These are phyloP conservation scores for Xestia rhomboidea DNA, from an alignment of 2,888 invertebrate species.

Conservation along the genomic window DNA sequence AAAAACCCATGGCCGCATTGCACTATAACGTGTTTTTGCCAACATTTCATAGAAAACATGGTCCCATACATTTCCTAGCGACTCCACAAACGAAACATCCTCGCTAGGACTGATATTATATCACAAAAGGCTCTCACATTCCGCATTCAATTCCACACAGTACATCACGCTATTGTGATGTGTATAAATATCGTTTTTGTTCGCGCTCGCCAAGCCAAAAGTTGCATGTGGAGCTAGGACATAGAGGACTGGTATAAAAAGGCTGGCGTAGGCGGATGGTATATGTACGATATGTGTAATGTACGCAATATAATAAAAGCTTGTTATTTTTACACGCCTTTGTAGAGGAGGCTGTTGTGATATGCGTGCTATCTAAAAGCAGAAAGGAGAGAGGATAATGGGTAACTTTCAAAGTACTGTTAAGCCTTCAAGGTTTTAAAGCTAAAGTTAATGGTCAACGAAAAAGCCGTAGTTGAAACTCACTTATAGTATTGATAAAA, in stretches of 20 bases:
- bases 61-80: background rate
- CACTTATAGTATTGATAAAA: background rate
- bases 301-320: slow-evolving; percentile 34
- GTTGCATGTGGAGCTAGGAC: slow-evolving; percentile 63
- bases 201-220: slow-evolving; percentile 68
- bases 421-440: background rate
- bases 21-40: background rate
- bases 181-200: slow-evolving; percentile 65
- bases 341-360: background rate
- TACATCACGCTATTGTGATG: slow-evolving; percentile 62
- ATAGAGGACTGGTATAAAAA: slow-evolving; percentile 57
- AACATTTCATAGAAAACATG: slow-evolving; percentile 3
- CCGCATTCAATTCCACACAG: slow-evolving; percentile 72
- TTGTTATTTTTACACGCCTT: slow-evolving; percentile 39
- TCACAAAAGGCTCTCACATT: slow-evolving; percentile 69
- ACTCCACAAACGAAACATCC: slow-evolving; percentile 35
- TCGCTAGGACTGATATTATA: slow-evolving; percentile 45
- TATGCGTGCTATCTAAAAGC: background rate
- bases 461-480: background rate
- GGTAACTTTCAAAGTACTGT: background rate
- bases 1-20: background rate
- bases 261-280: slow-evolving; percentile 47
- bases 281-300: slow-evolving; percentile 41
- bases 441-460: background rate
- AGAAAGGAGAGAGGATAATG: background rate